phyloP scores from a whole-genome alignment of 2,888 invertebrate species.

The Abrostola tripartita region DNA sequence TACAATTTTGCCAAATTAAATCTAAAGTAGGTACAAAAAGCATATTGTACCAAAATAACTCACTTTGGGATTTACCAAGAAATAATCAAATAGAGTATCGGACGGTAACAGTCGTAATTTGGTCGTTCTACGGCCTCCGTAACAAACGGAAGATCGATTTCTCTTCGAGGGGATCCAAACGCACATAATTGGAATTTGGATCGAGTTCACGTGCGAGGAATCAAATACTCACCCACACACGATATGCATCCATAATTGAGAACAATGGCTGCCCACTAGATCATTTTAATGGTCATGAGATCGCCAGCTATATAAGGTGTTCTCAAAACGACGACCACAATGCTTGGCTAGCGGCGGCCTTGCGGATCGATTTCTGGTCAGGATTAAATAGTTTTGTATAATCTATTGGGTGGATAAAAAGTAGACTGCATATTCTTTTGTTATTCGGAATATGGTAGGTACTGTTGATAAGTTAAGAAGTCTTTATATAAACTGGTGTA shows the following conservation, averaged over 20 bases:
- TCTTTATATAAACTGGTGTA: too few relatives aligned
- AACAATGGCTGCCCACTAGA: slow-evolving; percentile 45
- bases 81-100: slow-evolving; percentile 54
- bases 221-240: slow-evolving; percentile 54
- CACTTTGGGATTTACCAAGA: slow-evolving; percentile 29
- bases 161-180: slow-evolving; percentile 57
- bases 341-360: background rate
- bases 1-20: slow-evolving; percentile 3
- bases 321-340: background rate
- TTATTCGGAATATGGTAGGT: too few relatives aligned
- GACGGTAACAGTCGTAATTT: slow-evolving; percentile 53
- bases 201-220: slow-evolving; percentile 62
- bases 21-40: slow-evolving; percentile 4
- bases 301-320: background rate
- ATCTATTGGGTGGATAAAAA: too few relatives aligned
- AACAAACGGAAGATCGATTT: slow-evolving; percentile 65
- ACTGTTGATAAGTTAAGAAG: too few relatives aligned
- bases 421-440: too few relatives aligned
- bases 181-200: slow-evolving; percentile 67
- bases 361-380: too few relatives aligned
- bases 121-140: slow-evolving; percentile 41
- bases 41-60: slow-evolving; percentile 21
- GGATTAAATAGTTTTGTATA: too few relatives aligned
- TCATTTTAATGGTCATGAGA: slow-evolving; percentile 21
- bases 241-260: slow-evolving; percentile 57